A percentile compares a stretch with the other conserved stretches of the same genome.
Conservation (phyloP, 2,113 vertebrate genomes). For the Microtus pennsylvanicus region DNA sequence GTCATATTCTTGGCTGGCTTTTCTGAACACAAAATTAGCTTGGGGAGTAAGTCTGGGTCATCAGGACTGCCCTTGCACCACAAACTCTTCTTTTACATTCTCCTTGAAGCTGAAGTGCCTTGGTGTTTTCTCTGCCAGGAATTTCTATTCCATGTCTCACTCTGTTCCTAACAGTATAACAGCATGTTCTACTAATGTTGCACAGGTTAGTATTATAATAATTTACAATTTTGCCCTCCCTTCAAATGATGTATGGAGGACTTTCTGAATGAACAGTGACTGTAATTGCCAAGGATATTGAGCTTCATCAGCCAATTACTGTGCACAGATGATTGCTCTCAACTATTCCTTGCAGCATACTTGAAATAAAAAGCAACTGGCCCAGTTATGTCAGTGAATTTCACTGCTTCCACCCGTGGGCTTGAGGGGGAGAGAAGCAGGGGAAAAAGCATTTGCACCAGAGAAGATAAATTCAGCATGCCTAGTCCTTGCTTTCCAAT, state of each 20-base stretch:
- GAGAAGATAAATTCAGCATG: slow-evolving; percentile 77
- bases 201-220: slow-evolving; percentile 74
- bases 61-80: neutral
- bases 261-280: slow-evolving; percentile 76
- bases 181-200: slow-evolving; percentile 52
- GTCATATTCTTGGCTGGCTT: neutral
- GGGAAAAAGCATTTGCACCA: slow-evolving; percentile 62
- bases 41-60: neutral
- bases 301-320: slow-evolving; percentile 76
- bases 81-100: neutral
- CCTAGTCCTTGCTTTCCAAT: slow-evolving; percentile 55
- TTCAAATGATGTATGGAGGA: slow-evolving; percentile 76
- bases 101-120: slow-evolving; percentile 11
- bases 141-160: slow-evolving; percentile 30
- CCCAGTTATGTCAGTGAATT: slow-evolving; percentile 76
- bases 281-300: slow-evolving; percentile 67
- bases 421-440: slow-evolving; percentile 58
- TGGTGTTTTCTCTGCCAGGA: neutral
- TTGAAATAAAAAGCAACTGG: slow-evolving; percentile 76
- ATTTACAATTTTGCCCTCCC: slow-evolving; percentile 75
- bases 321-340: slow-evolving; percentile 77
- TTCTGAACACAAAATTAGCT: neutral
- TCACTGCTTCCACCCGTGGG: slow-evolving; percentile 74
- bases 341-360: slow-evolving; percentile 62
- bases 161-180: slow-evolving; percentile 52